Evolutionary conservation across 2,888 invertebrate genomes (phyloP), one percentile per base, ranked within the genome.

Genomic region (Archips crataeganus): DNA sequence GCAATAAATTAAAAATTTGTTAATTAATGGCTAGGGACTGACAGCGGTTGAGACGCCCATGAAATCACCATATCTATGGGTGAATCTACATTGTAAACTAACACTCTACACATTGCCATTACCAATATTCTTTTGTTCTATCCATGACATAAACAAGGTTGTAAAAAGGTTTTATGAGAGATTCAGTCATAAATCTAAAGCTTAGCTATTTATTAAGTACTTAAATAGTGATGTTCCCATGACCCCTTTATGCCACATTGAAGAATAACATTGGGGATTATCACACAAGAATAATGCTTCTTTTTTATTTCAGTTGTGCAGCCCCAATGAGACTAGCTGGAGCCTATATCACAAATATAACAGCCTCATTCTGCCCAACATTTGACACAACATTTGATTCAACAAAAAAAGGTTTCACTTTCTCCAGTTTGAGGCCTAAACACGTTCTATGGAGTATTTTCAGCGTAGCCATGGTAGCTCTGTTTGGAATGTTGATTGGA

Each of bases 371-470:
- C 80, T 94, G 94, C 74, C 93, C 94, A 13, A 89, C 87, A 65
- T 87, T 93, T 80, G 91, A 93, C 72, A 86, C 83, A 47, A 87
- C 90, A 78, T 88, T 85, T 82, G 78, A 73, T 11, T 32, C 83
- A 64, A 73, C 80, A 47, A 89, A 85, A 76, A 88, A 61, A 34
- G 73, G 84, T 51, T 92, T 90, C 72, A 84, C 82, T 72, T 76
- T 93, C 2, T 81, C 87, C 6, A 86, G 87, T 74, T 82, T 94
- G 74, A 91, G 83, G 78, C 92, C 92, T 51, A 94, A 89, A 80
- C 94, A 94, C 85, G 80, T 94, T 36, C 75, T 94, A 13, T 94
- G 93, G 91, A 91, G 91, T 77, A 93, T 94, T 64, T 82, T 94
- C 71, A 93, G 90, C 76, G 94, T 94, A 15, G 90, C 92, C 36